Evolutionary conservation across 2,888 invertebrate genomes (phyloP).

Genomic region (Platypus cylindrus): DNA sequence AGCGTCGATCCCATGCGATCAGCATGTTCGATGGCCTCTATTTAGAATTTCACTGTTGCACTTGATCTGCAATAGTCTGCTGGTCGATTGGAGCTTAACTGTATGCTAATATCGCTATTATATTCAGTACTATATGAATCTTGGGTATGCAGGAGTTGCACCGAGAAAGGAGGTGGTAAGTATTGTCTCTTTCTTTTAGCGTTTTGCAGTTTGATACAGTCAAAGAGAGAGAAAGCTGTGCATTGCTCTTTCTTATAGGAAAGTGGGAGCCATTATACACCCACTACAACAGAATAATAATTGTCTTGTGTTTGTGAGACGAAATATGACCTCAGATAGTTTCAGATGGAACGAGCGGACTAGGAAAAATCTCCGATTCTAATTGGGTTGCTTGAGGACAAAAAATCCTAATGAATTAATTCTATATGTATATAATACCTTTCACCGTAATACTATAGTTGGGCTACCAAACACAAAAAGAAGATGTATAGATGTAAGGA

Average conservation of each 20-base stretch:
- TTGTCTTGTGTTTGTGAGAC: conserved; percentile 36
- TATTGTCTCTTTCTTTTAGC: conserved; percentile 17
- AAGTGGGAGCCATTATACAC: conserved; percentile 36
- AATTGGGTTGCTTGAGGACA: no score
- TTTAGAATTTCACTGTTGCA: conserved; percentile 9
- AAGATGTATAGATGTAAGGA: no score
- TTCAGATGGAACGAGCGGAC: no score
- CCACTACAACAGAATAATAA: conserved; percentile 35
- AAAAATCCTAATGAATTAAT: no score
- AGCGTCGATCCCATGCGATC: conserved; percentile 31
- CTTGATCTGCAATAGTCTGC: conserved; percentile 10
- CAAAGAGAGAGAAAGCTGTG: no score
- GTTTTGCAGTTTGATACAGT: no score
- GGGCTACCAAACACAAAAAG: no score
- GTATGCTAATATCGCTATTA: conserved; percentile 39
- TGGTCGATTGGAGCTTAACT: conserved; percentile 24
- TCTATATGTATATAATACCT: no score
- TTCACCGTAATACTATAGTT: no score
- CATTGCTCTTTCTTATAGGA: no score
- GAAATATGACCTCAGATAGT: conserved; percentile 33
- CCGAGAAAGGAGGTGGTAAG: no score
- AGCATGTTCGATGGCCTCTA: conserved; percentile 9
- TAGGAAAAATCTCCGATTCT: no score
- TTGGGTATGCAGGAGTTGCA: conserved; percentile 15
- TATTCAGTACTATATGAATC: conserved; percentile 37